A percentile compares a stretch with the other conserved stretches of the same genome.
Conservation (phyloP, 2,888 invertebrate genomes). For the Allolobophora icterica region DNA sequence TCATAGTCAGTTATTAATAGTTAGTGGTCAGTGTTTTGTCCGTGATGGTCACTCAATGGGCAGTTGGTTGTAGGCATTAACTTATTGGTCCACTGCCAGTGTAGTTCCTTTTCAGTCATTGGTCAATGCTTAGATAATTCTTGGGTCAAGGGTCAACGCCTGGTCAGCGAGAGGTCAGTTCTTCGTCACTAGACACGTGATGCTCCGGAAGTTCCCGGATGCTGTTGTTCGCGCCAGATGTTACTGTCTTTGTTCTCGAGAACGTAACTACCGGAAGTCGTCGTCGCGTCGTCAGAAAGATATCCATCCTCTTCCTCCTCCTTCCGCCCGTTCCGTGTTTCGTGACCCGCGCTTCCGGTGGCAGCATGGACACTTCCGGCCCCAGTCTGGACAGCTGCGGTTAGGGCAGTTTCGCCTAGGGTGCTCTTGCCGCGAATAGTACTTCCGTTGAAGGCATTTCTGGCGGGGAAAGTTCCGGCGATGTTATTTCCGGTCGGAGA, state of each 20-base stretch:
- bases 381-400: background rate
- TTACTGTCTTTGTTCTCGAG: background rate
- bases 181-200: background rate
- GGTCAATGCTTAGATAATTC: background rate
- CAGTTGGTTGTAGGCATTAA: too few relatives aligned
- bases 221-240: background rate
- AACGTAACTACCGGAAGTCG: constrained; percentile 13
- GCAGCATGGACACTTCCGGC: background rate
- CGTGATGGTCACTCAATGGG: too few relatives aligned
- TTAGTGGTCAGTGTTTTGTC: too few relatives aligned
- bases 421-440: background rate
- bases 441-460: background rate
- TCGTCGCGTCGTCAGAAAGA: background rate
- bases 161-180: constrained; percentile 9
- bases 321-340: background rate
- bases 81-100: too few relatives aligned
- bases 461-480: background rate
- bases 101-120: too few relatives aligned
- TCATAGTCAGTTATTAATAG: too few relatives aligned
- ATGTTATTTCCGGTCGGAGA: background rate
- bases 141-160: background rate
- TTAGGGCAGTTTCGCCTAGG: background rate
- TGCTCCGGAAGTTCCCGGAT: background rate
- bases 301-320: constrained; percentile 4
- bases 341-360: background rate